Evolutionary conservation across 2,797 vertebrate genomes (phyloP).

Genomic region (Sebastes matsubarae): DNA sequence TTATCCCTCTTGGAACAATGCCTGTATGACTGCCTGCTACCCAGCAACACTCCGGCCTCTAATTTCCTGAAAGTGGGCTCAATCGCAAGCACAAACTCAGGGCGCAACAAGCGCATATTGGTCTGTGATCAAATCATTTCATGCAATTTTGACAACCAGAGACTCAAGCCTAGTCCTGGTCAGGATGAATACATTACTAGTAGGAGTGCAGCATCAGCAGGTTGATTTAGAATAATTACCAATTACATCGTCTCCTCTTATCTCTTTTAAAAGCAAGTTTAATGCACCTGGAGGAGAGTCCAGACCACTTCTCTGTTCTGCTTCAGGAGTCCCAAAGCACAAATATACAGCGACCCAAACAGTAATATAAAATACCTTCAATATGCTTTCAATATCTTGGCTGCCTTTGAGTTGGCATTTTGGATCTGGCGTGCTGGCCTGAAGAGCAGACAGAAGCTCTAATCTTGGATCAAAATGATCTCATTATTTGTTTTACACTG

Average conservation of each 20-base stretch:
- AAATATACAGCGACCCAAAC: not conserved
- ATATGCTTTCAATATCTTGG: not conserved
- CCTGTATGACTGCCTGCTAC: constrained; percentile 56
- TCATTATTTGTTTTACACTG: not conserved
- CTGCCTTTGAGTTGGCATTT: not conserved
- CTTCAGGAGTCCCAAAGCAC: not conserved
- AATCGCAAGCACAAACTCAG: constrained; percentile 24
- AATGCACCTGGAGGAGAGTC: not conserved
- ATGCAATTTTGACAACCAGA: constrained; percentile 4
- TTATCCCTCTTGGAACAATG: constrained; percentile 75
- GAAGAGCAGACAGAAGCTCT: not conserved
- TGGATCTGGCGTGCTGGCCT: not conserved
- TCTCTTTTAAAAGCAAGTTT: not conserved
- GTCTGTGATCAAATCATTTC: constrained; percentile 11
- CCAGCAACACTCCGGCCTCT: constrained; percentile 57
- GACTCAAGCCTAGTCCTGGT: not conserved
- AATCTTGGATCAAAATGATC: not conserved
- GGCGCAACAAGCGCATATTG: not conserved
- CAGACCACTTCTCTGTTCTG: not conserved
- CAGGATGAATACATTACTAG: not conserved
- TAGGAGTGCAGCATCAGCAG: not conserved
- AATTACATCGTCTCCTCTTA: not conserved
- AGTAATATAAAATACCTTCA: not conserved
- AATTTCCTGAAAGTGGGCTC: constrained; percentile 47
- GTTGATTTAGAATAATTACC: not conserved